Evolutionary conservation across 2,888 invertebrate species (phyloP).

Genomic region (Callinectes sapidus): DNA sequence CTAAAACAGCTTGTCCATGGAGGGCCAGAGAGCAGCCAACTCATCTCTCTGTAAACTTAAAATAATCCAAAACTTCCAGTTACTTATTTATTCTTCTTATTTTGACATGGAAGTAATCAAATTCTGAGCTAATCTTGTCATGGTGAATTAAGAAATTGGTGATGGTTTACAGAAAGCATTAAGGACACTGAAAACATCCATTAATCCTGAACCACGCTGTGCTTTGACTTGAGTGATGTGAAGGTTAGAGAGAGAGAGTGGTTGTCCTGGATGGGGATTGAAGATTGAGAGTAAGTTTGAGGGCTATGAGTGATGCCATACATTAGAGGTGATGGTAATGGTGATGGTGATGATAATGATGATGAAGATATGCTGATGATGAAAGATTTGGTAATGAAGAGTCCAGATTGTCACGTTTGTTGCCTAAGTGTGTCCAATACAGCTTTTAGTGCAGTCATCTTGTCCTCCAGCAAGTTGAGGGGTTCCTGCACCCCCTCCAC

Average conservation of each 20-base stretch:
- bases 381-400: neutral
- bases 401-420: conserved; percentile 14
- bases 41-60: neutral
- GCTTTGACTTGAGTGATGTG: neutral
- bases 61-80: neutral
- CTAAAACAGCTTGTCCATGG: neutral
- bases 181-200: neutral
- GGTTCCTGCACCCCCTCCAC: conserved; percentile 64
- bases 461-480: conserved; percentile 54
- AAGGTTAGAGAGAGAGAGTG: neutral
- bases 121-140: neutral
- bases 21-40: neutral
- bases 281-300: neutral
- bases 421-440: conserved; percentile 51
- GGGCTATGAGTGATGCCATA: neutral
- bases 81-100: too few relatives aligned
- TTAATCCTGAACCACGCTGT: neutral
- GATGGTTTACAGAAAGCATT: neutral
- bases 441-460: conserved; percentile 39
- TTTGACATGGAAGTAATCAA: neutral
- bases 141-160: neutral
- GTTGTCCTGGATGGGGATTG: neutral
- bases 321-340: neutral
- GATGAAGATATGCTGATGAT: neutral
- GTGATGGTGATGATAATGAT: neutral